A percentile compares a stretch with the other conserved stretches of the same genome.
Conservation (phyloP, 2,888 invertebrate genomes). For the Drosophila tanythrix region DNA sequence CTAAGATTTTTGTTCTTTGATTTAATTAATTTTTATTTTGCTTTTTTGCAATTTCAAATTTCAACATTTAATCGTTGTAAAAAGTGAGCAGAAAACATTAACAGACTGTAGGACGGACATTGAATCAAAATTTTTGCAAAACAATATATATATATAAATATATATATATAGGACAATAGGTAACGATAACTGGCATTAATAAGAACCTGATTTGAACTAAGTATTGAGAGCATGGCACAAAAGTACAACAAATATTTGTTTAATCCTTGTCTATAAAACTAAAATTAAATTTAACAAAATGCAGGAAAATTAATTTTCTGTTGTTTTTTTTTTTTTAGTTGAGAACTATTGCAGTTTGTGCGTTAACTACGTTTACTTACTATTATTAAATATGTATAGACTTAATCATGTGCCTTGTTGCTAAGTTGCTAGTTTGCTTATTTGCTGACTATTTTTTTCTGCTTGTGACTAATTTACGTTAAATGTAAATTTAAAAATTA, state of each 20-base stretch:
- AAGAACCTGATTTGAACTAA: slow-evolving; percentile 48
- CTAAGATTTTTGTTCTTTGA: slow-evolving; percentile 42
- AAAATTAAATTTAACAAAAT: slow-evolving; percentile 29
- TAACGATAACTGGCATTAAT: slow-evolving; percentile 25
- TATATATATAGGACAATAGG: slow-evolving; percentile 24
- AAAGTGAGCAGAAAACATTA: slow-evolving; percentile 55
- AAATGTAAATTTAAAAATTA: slow-evolving; percentile 9
- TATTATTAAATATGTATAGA: slow-evolving; percentile 28
- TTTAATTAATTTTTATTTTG: slow-evolving; percentile 23
- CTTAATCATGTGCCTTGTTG: slow-evolving; percentile 53
- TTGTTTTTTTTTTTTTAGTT: slow-evolving; percentile 7
- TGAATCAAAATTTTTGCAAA: slow-evolving; percentile 64
- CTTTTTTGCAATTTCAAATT: slow-evolving; percentile 23
- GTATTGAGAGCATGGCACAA: slow-evolving; percentile 52
- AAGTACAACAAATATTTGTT: slow-evolving; percentile 32
- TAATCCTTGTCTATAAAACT: slow-evolving; percentile 10
- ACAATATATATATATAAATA: slow-evolving; percentile 1
- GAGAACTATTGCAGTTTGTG: slow-evolving; percentile 35
- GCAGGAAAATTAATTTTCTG: slow-evolving; percentile 3
- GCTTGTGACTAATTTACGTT: slow-evolving; percentile 48
- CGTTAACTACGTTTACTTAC: slow-evolving; percentile 46
- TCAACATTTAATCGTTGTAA: slow-evolving; percentile 36
- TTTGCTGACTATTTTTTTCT: slow-evolving; percentile 45
- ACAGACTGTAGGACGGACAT: slow-evolving; percentile 76
- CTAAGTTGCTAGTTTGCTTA: slow-evolving; percentile 44